phyloP scores from a whole-genome alignment of 2,113 vertebrate genomes.

The Melospiza georgiana region DNA sequence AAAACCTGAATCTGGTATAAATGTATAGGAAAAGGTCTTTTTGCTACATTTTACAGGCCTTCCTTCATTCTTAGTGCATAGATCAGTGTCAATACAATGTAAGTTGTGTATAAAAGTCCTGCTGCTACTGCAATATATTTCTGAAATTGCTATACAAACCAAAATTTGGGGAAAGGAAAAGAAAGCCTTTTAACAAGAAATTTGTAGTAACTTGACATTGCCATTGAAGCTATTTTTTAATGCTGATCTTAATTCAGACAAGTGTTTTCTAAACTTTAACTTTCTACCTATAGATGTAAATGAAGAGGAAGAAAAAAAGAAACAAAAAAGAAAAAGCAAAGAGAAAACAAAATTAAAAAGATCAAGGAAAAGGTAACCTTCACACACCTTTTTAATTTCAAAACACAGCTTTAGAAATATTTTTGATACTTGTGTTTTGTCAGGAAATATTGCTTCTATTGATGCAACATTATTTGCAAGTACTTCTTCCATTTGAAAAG shows the following conservation, averaged over 20 bases:
- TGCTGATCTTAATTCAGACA: not conserved
- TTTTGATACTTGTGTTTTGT: not conserved
- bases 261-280: not conserved
- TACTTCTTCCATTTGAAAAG: not conserved
- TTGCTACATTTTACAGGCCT: not conserved
- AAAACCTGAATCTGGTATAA: not conserved
- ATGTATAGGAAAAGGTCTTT: not conserved
- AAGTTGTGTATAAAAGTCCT: not conserved
- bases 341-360: constrained; percentile 83
- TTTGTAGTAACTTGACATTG: not conserved
- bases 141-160: not conserved
- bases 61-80: not conserved
- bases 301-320: constrained; percentile 83
- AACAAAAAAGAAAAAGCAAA: constrained; percentile 84
- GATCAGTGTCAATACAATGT: not conserved
- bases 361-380: constrained; percentile 83
- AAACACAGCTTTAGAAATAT: not conserved
- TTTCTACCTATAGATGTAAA: constrained; percentile 71
- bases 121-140: not conserved
- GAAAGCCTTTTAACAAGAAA: not conserved
- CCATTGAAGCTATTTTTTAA: not conserved
- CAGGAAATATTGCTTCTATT: not conserved
- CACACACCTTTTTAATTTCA: not conserved
- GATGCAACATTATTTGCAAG: not conserved
- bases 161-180: not conserved